Percentiles rank a stretch among this genome's conserved stretches.
phyloP scores from a whole-genome alignment of 2,113 vertebrate genomes.

The Menura novaehollandiae region DNA sequence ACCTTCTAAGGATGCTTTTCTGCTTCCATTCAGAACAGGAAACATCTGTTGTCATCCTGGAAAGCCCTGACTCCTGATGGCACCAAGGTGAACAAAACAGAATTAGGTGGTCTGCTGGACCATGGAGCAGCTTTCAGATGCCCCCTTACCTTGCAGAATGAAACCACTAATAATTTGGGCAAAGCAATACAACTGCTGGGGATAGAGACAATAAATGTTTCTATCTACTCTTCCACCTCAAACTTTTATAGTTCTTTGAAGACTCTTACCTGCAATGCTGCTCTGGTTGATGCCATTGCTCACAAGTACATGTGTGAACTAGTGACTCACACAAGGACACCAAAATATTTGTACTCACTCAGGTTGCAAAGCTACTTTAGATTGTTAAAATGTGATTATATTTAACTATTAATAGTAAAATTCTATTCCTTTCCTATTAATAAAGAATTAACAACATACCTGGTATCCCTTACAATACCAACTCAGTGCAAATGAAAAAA shows the following conservation, averaged over 20 bases:
- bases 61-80: not conserved
- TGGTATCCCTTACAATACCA: not conserved
- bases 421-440: not conserved
- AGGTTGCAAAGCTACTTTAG: not conserved
- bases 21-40: not conserved
- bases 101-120: not conserved
- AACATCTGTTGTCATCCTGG: not conserved
- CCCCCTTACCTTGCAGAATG: not conserved
- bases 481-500: not conserved
- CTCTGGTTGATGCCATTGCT: not conserved
- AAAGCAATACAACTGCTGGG: not conserved
- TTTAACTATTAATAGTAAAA: not conserved
- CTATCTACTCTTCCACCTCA: not conserved
- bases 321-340: not conserved
- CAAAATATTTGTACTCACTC: not conserved
- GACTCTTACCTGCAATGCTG: not conserved
- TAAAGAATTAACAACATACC: not conserved
- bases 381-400: not conserved
- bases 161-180: not conserved
- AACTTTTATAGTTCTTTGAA: not conserved
- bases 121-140: not conserved
- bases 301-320: not conserved
- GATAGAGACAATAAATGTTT: not conserved
- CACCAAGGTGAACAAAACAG: not conserved
- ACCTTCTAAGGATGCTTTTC: not conserved